A percentile compares a stretch with the other conserved stretches of the same genome.
Evolutionary conservation across 2,113 vertebrate species (phyloP).

Genomic region (Lamprologus sp.): DNA sequence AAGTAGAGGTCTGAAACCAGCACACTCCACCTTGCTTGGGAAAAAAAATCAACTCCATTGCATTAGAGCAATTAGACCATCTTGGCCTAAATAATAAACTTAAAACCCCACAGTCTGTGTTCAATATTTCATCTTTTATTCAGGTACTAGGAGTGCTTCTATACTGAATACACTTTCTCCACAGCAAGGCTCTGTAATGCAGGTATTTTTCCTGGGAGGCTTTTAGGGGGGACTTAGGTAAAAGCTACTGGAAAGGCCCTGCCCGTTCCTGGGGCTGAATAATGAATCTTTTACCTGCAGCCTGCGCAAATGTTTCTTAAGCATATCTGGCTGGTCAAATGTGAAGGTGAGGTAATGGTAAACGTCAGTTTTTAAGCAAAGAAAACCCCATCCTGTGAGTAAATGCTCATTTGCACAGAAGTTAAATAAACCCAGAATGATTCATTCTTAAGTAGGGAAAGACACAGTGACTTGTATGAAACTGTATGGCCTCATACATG

Average conservation of each 20-base stretch:
- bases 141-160: constrained; percentile 70
- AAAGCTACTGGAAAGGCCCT: constrained; percentile 49
- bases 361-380: constrained; percentile 3
- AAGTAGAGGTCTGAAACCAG: constrained; percentile 13
- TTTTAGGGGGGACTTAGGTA: constrained; percentile 70
- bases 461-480: background rate
- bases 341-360: constrained; percentile 20
- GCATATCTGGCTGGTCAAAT: constrained; percentile 21
- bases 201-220: constrained; percentile 68
- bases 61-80: constrained; percentile 73
- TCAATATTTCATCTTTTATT: constrained; percentile 77
- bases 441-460: background rate
- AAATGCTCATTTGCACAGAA: background rate
- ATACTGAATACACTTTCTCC: constrained; percentile 49
- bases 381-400: background rate
- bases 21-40: constrained; percentile 8
- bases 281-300: constrained; percentile 69
- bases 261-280: constrained; percentile 59
- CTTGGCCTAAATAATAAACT: constrained; percentile 74
- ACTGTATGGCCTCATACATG: background rate
- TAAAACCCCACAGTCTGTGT: constrained; percentile 63
- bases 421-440: background rate
- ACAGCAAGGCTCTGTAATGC: constrained; percentile 60
- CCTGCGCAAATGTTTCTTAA: constrained; percentile 48
- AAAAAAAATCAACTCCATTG: constrained; percentile 56